phyloP scores from a whole-genome alignment of 2,888 invertebrate species.

The Anthophora plumipes region DNA sequence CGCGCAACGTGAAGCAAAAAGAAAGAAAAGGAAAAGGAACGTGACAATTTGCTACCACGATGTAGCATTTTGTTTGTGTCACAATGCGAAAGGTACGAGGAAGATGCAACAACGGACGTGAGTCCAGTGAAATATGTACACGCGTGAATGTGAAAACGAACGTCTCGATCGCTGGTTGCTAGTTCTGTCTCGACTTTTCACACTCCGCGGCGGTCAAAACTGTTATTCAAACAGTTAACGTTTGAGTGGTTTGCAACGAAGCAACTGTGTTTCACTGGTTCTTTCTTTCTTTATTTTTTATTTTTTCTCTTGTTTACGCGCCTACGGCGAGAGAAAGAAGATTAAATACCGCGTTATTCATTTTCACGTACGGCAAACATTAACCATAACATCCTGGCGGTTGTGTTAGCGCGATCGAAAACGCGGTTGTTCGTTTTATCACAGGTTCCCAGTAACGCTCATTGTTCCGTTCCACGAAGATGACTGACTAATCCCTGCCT shows the following conservation, averaged over 20 bases:
- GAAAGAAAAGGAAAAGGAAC: not conserved
- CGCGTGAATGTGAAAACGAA: slow-evolving; percentile 17
- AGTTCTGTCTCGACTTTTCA: not conserved
- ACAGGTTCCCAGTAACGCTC: slow-evolving; percentile 9
- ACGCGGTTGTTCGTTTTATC: slow-evolving; percentile 5
- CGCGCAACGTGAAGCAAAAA: not conserved
- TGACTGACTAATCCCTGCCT: slow-evolving; percentile 10
- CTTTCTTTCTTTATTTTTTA: too few species aligned
- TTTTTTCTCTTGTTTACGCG: not conserved
- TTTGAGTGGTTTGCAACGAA: not conserved
- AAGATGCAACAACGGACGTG: too few species aligned
- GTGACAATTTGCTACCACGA: not conserved
- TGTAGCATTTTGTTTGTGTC: not conserved
- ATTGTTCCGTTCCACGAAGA: slow-evolving; percentile 36
- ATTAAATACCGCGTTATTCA: slow-evolving; percentile 30
- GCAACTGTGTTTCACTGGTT: not conserved
- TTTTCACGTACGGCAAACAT: slow-evolving; percentile 22
- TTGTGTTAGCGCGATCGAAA: slow-evolving; percentile 31
- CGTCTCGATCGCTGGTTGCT: not conserved
- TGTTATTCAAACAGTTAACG: slow-evolving; percentile 26
- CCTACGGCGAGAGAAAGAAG: not conserved
- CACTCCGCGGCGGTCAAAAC: not conserved
- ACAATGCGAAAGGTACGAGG: not conserved
- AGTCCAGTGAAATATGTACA: not conserved
- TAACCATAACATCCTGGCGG: slow-evolving; percentile 42